Percentiles rank a stretch among this genome's conserved stretches.
phyloP scores from a whole-genome alignment of 2,888 invertebrate species.

The Heliconius erato region DNA sequence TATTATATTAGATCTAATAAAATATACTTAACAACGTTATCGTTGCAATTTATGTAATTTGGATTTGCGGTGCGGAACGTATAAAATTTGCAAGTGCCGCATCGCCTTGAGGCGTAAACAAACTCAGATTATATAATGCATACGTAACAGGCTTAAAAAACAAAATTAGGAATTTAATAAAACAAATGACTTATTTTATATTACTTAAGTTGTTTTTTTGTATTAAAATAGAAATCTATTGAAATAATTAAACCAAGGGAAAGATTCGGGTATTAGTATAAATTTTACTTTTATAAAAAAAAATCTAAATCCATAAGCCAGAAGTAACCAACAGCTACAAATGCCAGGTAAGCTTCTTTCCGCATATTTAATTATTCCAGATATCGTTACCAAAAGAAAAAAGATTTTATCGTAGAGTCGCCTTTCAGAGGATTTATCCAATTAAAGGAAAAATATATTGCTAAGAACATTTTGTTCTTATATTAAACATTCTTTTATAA shows the following conservation, averaged over 20 bases:
- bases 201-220: background rate
- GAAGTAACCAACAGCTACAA: constrained; percentile 31
- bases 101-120: constrained; percentile 32
- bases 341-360: constrained; percentile 67
- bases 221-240: background rate
- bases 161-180: background rate
- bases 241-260: background rate
- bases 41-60: constrained; percentile 31
- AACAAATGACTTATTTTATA: too few relatives aligned
- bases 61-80: constrained; percentile 27
- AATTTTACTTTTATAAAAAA: background rate
- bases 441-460: constrained; percentile 63
- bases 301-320: constrained; percentile 7
- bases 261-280: background rate
- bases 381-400: constrained; percentile 61
- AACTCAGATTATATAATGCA: constrained; percentile 27
- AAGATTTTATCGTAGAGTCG: constrained; percentile 71
- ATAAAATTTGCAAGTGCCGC: constrained; percentile 33
- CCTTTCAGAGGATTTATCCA: constrained; percentile 78
- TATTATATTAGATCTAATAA: constrained; percentile 4
- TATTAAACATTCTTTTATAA: background rate
- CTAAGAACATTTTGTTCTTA: constrained; percentile 2
- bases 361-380: constrained; percentile 68
- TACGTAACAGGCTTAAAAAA: constrained; percentile 11
- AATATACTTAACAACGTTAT: constrained; percentile 25